Conservation (phyloP, 2,888 invertebrate genomes). For the Margaritifera margaritifera region DNA sequence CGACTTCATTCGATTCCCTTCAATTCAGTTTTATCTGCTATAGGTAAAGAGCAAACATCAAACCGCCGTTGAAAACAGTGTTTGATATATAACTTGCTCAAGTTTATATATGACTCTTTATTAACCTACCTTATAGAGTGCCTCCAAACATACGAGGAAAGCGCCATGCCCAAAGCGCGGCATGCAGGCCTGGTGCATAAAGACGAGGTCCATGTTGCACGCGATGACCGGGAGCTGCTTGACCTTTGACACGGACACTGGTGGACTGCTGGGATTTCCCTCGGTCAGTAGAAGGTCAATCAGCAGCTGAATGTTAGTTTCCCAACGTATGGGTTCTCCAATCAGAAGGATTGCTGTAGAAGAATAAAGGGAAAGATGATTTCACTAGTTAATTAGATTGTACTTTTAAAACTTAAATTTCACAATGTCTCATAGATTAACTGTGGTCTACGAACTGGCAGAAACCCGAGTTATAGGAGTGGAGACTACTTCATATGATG, state of each 20-base stretch:
- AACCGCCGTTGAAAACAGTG: neutral
- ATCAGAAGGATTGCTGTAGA: conserved; percentile 68
- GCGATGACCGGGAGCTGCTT: conserved; percentile 71
- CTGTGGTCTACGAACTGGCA: too few species aligned
- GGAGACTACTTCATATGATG: too few species aligned
- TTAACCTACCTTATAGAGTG: conserved; percentile 66
- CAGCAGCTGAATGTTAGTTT: conserved; percentile 70
- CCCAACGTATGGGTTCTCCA: conserved; percentile 72
- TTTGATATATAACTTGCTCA: neutral
- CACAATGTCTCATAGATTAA: too few species aligned
- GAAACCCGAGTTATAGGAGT: too few species aligned
- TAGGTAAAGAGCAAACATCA: neutral
- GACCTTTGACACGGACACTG: conserved; percentile 44
- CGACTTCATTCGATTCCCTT: too few species aligned
- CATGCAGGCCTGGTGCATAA: conserved; percentile 72
- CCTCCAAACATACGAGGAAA: conserved; percentile 71
- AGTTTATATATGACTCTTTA: neutral
- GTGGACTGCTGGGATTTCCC: conserved; percentile 65
- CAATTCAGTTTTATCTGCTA: neutral
- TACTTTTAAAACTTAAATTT: too few species aligned
- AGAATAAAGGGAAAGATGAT: neutral
- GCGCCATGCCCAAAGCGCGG: conserved; percentile 73
- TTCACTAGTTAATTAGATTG: too few species aligned
- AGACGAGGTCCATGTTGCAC: conserved; percentile 73
- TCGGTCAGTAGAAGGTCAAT: conserved; percentile 70